Evolutionary conservation across 2,797 vertebrate species (phyloP).

Genomic region (Ammospiza maritima): DNA sequence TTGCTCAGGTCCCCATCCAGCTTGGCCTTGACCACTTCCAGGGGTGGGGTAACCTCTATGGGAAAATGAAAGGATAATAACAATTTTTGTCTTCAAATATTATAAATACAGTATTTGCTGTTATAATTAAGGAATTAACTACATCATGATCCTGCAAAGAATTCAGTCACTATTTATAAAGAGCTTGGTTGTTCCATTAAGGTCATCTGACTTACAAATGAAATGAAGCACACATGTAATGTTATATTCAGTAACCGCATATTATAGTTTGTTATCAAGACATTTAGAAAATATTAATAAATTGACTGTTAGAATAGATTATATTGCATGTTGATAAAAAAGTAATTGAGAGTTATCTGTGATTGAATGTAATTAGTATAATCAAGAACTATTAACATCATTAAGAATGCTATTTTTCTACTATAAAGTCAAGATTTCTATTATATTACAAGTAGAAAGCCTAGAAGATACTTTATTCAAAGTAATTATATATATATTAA

Average conservation of each 20-base stretch:
- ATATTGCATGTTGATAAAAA: not conserved
- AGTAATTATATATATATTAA: constrained; percentile 15
- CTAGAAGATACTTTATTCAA: not conserved
- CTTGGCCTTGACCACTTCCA: not conserved
- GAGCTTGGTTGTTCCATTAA: not conserved
- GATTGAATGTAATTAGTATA: constrained; percentile 30
- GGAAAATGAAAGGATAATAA: not conserved
- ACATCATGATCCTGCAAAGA: not conserved
- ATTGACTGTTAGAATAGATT: not conserved
- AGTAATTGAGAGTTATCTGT: constrained; percentile 33
- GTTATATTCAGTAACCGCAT: not conserved
- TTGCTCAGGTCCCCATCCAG: not conserved
- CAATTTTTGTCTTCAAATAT: not conserved
- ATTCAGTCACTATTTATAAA: not conserved
- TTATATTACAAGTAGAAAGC: constrained; percentile 3
- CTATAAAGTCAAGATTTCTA: not conserved
- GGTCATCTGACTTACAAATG: not conserved
- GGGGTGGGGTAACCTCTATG: not conserved
- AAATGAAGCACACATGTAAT: not conserved
- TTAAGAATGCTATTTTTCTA: constrained; percentile 10
- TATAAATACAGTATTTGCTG: not conserved
- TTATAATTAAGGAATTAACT: not conserved
- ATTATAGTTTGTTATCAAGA: not conserved
- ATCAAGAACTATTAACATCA: constrained; percentile 26
- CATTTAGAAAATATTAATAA: not conserved